Percentiles rank a stretch among this genome's conserved stretches.
Evolutionary conservation across 2,797 vertebrate species (phyloP).

Genomic region (Apodemus agrarius): DNA sequence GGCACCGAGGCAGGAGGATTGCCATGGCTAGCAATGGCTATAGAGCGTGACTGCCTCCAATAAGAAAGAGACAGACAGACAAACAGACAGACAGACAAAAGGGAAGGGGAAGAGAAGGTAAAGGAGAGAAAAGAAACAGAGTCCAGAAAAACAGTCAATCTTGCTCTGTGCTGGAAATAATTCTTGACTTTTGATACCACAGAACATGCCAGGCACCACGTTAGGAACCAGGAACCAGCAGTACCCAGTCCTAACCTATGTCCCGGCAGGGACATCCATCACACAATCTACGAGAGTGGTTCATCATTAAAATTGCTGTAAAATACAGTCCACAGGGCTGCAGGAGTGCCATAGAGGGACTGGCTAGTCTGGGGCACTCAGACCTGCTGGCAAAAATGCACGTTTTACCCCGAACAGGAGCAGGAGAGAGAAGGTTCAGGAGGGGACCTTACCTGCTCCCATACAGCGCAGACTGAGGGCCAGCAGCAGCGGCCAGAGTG

Average conservation of each 20-base stretch:
- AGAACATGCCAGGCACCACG: neutral
- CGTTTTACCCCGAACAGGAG: neutral
- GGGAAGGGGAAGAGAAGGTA: neutral
- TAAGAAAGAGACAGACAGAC: neutral
- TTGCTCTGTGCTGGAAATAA: neutral
- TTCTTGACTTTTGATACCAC: neutral
- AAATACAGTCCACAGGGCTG: neutral
- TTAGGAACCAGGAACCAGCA: neutral
- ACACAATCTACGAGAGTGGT: neutral
- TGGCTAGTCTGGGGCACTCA: neutral
- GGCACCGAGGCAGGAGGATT: neutral
- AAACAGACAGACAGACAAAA: no score
- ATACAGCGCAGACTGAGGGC: conserved; percentile 63
- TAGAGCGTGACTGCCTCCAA: neutral
- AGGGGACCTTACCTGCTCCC: conserved; percentile 66
- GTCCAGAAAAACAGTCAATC: neutral
- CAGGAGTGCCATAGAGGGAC: neutral
- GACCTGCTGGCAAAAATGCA: neutral
- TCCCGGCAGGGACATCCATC: neutral
- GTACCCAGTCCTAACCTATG: neutral
- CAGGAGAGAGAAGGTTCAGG: neutral
- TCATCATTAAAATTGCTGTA: neutral
- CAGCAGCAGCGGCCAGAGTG: conserved; percentile 64
- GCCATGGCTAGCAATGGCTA: neutral
- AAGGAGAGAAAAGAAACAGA: neutral